Percentiles rank a stretch among this genome's conserved stretches.
These are phyloP conservation scores for Nerophis ophidion DNA, from an alignment of 2,113 vertebrate genomes.

Conservation along the genomic window DNA sequence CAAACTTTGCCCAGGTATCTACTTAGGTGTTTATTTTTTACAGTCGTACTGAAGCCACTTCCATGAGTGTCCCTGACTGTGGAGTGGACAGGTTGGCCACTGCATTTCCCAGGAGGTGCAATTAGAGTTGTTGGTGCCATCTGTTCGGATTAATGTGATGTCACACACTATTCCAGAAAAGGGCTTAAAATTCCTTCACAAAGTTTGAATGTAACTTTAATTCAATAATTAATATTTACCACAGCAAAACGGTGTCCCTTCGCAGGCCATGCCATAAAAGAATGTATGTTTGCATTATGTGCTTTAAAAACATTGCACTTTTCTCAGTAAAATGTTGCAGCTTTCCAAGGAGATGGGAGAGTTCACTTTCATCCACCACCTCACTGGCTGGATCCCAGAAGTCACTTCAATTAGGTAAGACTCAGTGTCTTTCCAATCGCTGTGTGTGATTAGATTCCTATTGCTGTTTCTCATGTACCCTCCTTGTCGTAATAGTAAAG, in stretches of 20 bases:
- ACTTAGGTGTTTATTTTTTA: not conserved
- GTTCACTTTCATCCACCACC: conserved; percentile 79
- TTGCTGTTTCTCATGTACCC: no score
- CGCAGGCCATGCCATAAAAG: no score
- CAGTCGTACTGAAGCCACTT: not conserved
- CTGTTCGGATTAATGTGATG: conserved; percentile 27
- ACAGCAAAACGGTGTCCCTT: no score
- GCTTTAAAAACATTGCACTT: not conserved
- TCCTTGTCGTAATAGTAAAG: not conserved
- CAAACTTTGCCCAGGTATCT: conserved; percentile 33
- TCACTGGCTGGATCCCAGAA: conserved; percentile 91
- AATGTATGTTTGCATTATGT: not conserved
- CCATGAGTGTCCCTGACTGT: conserved; percentile 20
- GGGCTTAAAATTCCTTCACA: not conserved
- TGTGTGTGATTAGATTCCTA: not conserved
- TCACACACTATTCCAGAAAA: conserved; percentile 7
- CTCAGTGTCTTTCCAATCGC: conserved; percentile 2
- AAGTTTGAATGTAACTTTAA: not conserved
- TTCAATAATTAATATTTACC: no score
- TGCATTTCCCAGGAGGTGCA: conserved; percentile 42
- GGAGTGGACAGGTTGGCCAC: conserved; percentile 34
- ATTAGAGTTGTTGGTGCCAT: conserved; percentile 49
- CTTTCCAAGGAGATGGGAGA: conserved; percentile 76
- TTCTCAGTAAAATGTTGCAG: conserved; percentile 43
- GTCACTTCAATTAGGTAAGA: conserved; percentile 79